These are phyloP conservation scores for Pseudomugil tenellus DNA, from an alignment of 2,797 vertebrate species.

Conservation along the genomic window DNA sequence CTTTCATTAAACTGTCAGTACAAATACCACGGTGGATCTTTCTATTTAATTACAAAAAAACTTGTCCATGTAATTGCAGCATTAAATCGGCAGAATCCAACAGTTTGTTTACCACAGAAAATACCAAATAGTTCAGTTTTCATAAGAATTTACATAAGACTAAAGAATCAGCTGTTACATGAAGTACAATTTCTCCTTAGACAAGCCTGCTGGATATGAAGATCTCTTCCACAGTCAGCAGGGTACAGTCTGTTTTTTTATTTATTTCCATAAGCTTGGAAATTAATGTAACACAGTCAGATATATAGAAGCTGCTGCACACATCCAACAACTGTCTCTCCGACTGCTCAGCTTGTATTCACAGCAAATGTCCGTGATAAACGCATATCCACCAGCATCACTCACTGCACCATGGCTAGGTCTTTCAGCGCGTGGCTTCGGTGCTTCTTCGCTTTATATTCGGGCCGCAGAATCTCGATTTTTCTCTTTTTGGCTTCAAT, in stretches of 20 bases:
- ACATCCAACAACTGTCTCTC: background rate
- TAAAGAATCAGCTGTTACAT: background rate
- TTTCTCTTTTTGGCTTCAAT: conserved; percentile 95
- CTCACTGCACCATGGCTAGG: conserved; percentile 91
- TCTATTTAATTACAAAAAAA: conserved; percentile 31
- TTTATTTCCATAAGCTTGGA: background rate
- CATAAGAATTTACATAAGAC: conserved; percentile 12
- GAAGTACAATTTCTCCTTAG: background rate
- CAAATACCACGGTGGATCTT: conserved; percentile 5
- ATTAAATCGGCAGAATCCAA: conserved; percentile 6
- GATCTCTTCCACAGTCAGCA: background rate
- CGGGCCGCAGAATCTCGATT: conserved; percentile 88
- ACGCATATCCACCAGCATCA: background rate
- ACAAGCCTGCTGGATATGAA: background rate
- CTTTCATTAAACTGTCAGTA: background rate
- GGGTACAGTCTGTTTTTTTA: background rate
- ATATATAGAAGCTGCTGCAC: background rate
- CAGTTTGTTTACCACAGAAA: conserved; percentile 3
- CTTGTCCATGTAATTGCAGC: conserved; percentile 37
- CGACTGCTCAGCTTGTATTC: background rate
- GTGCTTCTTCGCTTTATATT: conserved; percentile 90
- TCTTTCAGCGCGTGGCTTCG: conserved; percentile 87
- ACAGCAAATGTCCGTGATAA: background rate
- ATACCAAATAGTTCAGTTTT: conserved; percentile 18
- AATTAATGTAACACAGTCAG: conserved; percentile 12